Base-by-base conservation (phyloP, 2,113 vertebrate species). In the Setophaga kirtlandii region DNA sequence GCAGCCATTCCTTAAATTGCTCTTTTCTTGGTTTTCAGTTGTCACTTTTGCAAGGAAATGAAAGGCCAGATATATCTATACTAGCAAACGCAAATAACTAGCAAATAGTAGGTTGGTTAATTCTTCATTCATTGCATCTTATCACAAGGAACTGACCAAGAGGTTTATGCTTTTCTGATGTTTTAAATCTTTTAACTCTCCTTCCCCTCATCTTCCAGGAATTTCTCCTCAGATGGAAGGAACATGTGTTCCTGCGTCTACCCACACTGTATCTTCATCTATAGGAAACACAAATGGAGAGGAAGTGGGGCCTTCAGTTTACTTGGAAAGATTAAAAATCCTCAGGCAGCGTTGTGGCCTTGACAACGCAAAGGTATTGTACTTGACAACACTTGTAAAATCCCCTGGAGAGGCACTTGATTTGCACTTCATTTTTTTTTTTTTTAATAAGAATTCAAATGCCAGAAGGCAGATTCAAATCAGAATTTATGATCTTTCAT, bases 301-400 rank as follows among this genome's bases (percentile, higher is more conserved):
- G 83, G 99, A 99, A 83, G 97, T 99, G 64, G 99, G 99, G 64
- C 99, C 99, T 15, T 99, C 99, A 2, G 99, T 99, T 65, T 99
- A 99, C 96, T 98, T 99, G 62, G 99, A 99, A 97, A 98, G 99
- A 95, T 98, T 99, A 91, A 99, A 99, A 98, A 99, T 99, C 94
- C 98, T 99, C 80, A 97, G 99, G 62, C 99, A 99, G 96, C 98
- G 99, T 55, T 99, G 99, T 92, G 99, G 99, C 42, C 98, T 99
- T 90, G 99, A 99, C 90, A 99, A 99, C 27, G 96, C 99, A 68
- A 99, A 99, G 98, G 99, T 99, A 94, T 89, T 76, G 28, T 96
- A 92, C 28, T 91, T 90, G 39, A 23, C 49, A 87, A 15, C 39
- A 21, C 49, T 62, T 83, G 33, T 59, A 49, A 52, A 83, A 89